Base-by-base conservation (phyloP, 2,888 invertebrate species). In the Carterocephalus palaemon region DNA sequence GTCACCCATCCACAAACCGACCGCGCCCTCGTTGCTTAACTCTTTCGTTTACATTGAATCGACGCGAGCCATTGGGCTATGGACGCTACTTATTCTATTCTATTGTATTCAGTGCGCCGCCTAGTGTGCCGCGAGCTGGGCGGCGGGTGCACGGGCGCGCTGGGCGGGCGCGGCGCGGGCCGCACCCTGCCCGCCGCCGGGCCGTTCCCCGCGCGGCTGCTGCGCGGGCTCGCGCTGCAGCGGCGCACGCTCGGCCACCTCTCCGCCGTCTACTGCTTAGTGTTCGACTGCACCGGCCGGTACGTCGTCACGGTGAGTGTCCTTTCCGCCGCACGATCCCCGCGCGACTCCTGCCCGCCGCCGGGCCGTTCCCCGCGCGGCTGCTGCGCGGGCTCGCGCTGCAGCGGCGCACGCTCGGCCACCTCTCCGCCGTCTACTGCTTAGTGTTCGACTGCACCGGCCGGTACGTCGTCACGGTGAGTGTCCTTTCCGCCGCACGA, bases 341-440 rank as follows among this genome's bases (percentile, higher is more conserved):
- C n/a, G n/a, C n/a, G n/a, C n/a, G n/a, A n/a, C n/a, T n/a, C 56
- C 52, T 17, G 10, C 48, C 51, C 29, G 34, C 36, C 31, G 26
- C 49, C 52, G 61, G 46, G 34, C 46, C 60, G 56, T 70, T 82
- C 62, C 69, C 82, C 8, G 53, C 75, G 36, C 67, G 78, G 5
- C 51, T 78, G 61, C 71, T 84, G 91, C 39, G 90, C 90, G 56
- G 90, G 89, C 52, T 95, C 52, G 90, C 92, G 62, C 85, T 94
- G 53, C 91, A 94, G 69, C 89, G 94, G 17, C 89, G 95, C 47
- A 96, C 97, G 1, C 88, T 98, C 33, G 99, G 98, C 0, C 99
- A 99, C 75, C 89, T 99, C 43, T 96, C 97, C 0, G 95, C 98
- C n/a, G 98, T 98, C 1, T 99, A 98, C 86, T 99, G 99, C 82